Percentiles rank a stretch among this genome's conserved stretches.
Evolutionary conservation across 2,888 invertebrate species (phyloP).

Genomic region (Galerucella nymphaeae): DNA sequence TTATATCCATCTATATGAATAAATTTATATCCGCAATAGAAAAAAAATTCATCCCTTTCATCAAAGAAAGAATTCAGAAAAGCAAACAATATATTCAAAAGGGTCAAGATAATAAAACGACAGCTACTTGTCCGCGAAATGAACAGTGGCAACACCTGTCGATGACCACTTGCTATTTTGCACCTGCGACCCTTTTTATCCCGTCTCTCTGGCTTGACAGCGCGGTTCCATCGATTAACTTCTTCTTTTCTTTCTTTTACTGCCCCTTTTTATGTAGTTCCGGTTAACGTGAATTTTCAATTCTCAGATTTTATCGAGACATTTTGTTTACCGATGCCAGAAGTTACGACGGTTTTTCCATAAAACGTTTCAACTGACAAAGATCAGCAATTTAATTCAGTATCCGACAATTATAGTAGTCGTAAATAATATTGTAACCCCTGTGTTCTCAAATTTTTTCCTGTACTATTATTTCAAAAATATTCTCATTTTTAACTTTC

Average conservation of each 20-base stretch:
- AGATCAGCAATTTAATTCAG: background rate
- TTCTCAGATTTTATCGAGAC: background rate
- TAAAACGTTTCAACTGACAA: background rate
- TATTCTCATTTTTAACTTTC: background rate
- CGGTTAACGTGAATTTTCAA: background rate
- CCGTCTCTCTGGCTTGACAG: conserved; percentile 26
- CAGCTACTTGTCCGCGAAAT: conserved; percentile 3
- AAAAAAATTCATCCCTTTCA: background rate
- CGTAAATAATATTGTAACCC: too few relatives aligned
- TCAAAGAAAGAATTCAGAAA: conserved; percentile 9
- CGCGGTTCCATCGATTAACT: conserved; percentile 35
- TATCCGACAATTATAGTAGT: too few relatives aligned
- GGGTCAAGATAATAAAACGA: conserved; percentile 12
- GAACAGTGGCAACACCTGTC: conserved; percentile 37
- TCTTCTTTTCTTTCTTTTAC: background rate
- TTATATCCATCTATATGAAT: too few relatives aligned
- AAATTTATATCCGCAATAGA: background rate
- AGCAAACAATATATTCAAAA: conserved; percentile 17
- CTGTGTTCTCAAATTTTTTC: too few relatives aligned
- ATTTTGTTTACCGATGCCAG: background rate
- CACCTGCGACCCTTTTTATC: conserved; percentile 38
- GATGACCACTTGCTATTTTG: conserved; percentile 30
- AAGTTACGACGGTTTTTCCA: background rate
- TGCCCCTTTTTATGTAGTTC: background rate
- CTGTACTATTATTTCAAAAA: background rate